phyloP scores from a whole-genome alignment of 2,797 vertebrate genomes.

The Notolabrus celidotus region DNA sequence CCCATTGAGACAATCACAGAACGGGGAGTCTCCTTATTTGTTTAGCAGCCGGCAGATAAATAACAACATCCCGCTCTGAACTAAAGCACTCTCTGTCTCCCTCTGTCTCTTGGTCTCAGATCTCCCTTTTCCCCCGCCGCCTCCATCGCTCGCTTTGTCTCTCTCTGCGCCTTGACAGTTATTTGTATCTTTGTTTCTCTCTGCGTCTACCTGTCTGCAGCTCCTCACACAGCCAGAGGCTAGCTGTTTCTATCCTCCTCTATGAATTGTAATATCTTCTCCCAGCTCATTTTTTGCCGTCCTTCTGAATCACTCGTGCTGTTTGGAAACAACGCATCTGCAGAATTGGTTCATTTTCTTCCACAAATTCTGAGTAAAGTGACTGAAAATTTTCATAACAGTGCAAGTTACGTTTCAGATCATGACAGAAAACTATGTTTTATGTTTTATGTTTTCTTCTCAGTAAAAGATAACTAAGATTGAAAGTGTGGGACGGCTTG shows the following conservation, averaged over 20 bases:
- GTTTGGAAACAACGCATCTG: constrained; percentile 30
- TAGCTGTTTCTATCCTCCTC: constrained; percentile 67
- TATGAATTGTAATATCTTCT: constrained; percentile 67
- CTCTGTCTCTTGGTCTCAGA: constrained; percentile 73
- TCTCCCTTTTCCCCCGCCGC: constrained; percentile 62
- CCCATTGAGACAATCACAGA: constrained; percentile 82
- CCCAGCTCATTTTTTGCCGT: constrained; percentile 40
- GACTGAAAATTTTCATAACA: constrained; percentile 36
- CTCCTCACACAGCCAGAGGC: constrained; percentile 80
- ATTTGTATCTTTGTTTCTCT: constrained; percentile 81
- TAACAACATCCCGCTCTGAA: constrained; percentile 78
- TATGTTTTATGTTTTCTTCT: too few species aligned
- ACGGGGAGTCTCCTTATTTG: constrained; percentile 78
- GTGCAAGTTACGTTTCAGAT: neutral
- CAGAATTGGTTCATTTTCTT: constrained; percentile 20
- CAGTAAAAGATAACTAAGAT: too few species aligned
- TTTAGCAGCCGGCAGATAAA: constrained; percentile 80
- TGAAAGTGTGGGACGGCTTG: too few species aligned
- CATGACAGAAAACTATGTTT: too few species aligned
- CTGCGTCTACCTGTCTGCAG: constrained; percentile 77
- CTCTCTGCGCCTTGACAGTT: constrained; percentile 74
- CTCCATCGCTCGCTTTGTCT: constrained; percentile 65
- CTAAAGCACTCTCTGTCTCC: constrained; percentile 74
- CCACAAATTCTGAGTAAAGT: constrained; percentile 40
- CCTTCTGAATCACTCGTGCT: constrained; percentile 48